Evolutionary conservation across 2,113 vertebrate species (phyloP), one percentile per base, ranked within the genome.

Genomic region (Canis aureus): DNA sequence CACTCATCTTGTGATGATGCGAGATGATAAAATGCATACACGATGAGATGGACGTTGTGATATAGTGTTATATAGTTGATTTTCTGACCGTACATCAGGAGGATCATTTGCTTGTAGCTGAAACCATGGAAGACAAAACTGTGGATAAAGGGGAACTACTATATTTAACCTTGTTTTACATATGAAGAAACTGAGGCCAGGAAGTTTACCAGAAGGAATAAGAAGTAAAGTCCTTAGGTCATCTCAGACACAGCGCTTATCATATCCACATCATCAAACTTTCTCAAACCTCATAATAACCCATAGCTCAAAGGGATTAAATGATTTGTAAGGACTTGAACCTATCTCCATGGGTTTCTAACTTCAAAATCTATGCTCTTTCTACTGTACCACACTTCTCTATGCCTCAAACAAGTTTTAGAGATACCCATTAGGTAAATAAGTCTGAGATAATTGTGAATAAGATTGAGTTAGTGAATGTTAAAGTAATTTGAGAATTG

Each of bases 401-500:
- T 85, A 5, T 62, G 74, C 64, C 66, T 94, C 84, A 95, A 15
- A 74, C 23, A 6, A 92, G 22, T 5, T 87, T 90, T 83, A 87
- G 43, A 74, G n/a, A 62, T 81, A 85, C 91, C 20, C 76, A 49
- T 59, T 89, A 87, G 22, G 23, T 85, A 62, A 67, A 38, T 67
- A 67, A 81, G 62, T 38, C 22, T 93, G 76, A 96, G 67, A 32
- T 82, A 27, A 93, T 15, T 95, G 43, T 91, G 43, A 35, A 64
- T 74, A 64, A 80, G 64, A 80, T 87, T 86, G 25, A 95, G 51
- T 78, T 92, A 62, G 62, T 83, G 92, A 66, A 71, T 89, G 43
- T 94, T 71, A 71, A 89, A 78, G 60, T 85, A 62, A 29, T 83
- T 94, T 89, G 69, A 94, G 62, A 80, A 93, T 74, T 95, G 32